Conservation (phyloP, 2,888 invertebrate genomes). For the Pristionchus entomophagus region DNA sequence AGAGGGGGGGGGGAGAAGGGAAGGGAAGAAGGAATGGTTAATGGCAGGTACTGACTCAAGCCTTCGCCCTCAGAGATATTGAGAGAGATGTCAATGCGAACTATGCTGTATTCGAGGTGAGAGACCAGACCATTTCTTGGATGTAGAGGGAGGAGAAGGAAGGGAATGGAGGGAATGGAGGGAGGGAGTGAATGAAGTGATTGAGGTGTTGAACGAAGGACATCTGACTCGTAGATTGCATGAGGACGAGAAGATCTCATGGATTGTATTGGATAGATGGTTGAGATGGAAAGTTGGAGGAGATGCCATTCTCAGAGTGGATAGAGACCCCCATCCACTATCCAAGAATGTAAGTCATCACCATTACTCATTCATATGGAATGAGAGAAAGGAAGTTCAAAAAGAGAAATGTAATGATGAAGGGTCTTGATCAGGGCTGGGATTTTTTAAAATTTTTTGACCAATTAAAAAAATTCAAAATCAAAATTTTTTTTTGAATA, state of each 20-base stretch:
- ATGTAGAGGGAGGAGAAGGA: not conserved
- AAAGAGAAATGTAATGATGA: too few relatives aligned
- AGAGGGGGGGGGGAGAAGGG: too few relatives aligned
- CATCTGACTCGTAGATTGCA: conserved; percentile 54
- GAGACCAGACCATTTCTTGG: too few relatives aligned
- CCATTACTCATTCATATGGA: not conserved
- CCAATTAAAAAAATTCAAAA: too few relatives aligned
- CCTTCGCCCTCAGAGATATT: conserved; percentile 41
- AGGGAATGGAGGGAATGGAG: not conserved
- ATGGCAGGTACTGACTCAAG: conserved; percentile 40
- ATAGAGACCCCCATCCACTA: conserved; percentile 57
- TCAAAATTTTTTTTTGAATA: too few relatives aligned
- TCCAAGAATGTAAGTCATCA: conserved; percentile 44
- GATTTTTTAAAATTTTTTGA: too few relatives aligned
- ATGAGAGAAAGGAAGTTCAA: too few relatives aligned
- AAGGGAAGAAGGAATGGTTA: too few relatives aligned
- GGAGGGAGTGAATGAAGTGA: not conserved
- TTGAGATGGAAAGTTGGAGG: conserved; percentile 40
- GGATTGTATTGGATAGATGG: conserved; percentile 53
- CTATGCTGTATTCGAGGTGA: conserved; percentile 70
- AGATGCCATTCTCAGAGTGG: conserved; percentile 55
- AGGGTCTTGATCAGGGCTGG: too few relatives aligned
- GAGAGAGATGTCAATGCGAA: conserved; percentile 47
- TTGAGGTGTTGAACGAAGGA: conserved; percentile 52
- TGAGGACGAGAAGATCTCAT: conserved; percentile 55